These are phyloP conservation scores for Sylvietta virens DNA, from an alignment of 2,113 vertebrate species.

Conservation along the genomic window DNA sequence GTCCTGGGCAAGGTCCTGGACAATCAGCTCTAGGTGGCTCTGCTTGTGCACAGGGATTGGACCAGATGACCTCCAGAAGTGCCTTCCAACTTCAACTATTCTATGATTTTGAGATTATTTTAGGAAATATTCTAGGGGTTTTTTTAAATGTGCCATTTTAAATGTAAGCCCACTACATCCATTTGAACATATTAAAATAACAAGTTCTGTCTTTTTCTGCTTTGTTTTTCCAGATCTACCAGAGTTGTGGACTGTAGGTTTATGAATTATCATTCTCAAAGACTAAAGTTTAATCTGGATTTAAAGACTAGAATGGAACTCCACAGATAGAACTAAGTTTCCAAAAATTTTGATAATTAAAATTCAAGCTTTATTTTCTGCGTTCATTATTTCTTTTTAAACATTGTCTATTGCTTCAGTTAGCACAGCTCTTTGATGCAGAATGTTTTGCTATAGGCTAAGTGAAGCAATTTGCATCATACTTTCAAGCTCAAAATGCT, in stretches of 20 bases:
- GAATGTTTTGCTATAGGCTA: conserved; percentile 46
- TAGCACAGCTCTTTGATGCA: conserved; percentile 35
- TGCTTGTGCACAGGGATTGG: neutral
- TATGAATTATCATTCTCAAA: neutral
- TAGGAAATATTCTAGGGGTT: neutral
- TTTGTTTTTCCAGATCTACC: neutral
- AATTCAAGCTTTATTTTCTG: conserved; percentile 17
- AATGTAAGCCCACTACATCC: neutral
- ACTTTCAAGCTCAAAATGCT: neutral
- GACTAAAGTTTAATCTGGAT: neutral
- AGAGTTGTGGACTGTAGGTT: neutral
- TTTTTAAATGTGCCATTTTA: neutral
- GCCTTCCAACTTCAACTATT: neutral
- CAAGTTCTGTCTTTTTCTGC: neutral
- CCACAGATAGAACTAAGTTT: neutral
- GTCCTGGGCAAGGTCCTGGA: rapidly evolving
- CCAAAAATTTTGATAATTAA: neutral
- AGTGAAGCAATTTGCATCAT: conserved; percentile 57
- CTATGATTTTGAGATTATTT: neutral
- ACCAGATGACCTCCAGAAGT: neutral
- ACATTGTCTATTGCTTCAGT: neutral
- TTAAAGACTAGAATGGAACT: neutral
- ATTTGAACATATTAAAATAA: neutral
- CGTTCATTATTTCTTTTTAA: conserved; percentile 30
- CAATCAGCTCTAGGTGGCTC: neutral